These are phyloP conservation scores for Drosophila watanabei DNA, from an alignment of 1,140 invertebrate species.

Conservation along the genomic window DNA sequence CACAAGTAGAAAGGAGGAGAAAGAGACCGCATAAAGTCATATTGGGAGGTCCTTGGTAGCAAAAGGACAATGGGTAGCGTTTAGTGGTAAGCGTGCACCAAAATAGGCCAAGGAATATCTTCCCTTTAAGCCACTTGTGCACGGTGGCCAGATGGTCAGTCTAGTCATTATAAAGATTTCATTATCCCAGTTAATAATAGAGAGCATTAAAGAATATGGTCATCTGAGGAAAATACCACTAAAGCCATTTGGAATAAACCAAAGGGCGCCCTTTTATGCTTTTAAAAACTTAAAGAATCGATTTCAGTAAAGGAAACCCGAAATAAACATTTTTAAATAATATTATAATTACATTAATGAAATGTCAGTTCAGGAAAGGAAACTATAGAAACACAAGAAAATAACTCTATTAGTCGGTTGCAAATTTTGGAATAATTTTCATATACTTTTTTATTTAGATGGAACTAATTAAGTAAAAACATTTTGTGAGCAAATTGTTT, in stretches of 20 bases:
- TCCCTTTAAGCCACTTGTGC: constrained; percentile 49
- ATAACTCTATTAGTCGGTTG: no score
- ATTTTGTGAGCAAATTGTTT: not conserved
- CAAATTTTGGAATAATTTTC: no score
- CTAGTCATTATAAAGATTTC: constrained; percentile 17
- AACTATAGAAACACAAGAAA: no score
- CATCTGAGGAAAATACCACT: not conserved
- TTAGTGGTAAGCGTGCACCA: constrained; percentile 71
- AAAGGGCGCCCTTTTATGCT: not conserved
- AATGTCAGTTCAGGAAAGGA: no score
- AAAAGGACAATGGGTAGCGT: constrained; percentile 47
- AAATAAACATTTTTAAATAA: no score
- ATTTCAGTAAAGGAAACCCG: no score
- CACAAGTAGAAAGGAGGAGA: constrained; percentile 62
- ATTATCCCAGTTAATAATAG: constrained; percentile 15
- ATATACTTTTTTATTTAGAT: no score
- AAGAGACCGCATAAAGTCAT: constrained; percentile 72
- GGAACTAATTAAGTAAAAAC: not conserved
- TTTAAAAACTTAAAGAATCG: not conserved
- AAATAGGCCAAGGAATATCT: constrained; percentile 35
- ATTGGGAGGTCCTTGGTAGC: constrained; percentile 76
- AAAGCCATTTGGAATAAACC: not conserved
- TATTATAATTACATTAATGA: no score
- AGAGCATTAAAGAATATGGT: not conserved
- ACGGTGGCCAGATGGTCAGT: constrained; percentile 42